Evolutionary conservation across 2,113 vertebrate genomes (phyloP), one percentile per base, ranked within the genome.

Genomic region (Raja brachyura): DNA sequence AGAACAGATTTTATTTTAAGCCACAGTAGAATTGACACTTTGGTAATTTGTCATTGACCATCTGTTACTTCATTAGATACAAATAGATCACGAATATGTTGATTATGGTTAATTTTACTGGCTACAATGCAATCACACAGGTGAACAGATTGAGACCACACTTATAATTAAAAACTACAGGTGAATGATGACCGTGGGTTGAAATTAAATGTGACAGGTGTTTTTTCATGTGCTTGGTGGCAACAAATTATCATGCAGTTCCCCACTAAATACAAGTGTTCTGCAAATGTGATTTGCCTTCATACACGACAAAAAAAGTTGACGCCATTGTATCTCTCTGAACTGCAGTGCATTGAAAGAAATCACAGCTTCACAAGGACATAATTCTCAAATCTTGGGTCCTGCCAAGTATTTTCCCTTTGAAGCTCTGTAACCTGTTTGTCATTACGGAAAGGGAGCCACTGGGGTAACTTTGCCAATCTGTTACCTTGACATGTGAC

Each of bases 171-270:
- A 68, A 90, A 90, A 66, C 63, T 90, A 20, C 16, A 39, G 16
- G 14, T 90, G 59, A 90, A 39, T 20, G n/a, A 16, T 33, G 63
- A 70, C 2, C 31, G 33, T 68, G 63, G 28, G 56, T 63, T 20
- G 78, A 81, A 81, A 81, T 85, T 85, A 59, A 85, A 85, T 59
- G 59, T 85, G 81, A 59, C 25, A 28, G 54, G 54, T 54, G 56
- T 11, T 59, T 10, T 59, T 22, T 31, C 61, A 9, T 31, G 31
- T 90, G 86, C 31, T 31, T 39, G n/a, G 4, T 68, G 31, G 7
- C 14, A 90, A 70, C 25, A 11, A 63, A 90, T 90, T 33, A 90
- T 90, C 1, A 68, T 48, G 39, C 33, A 54, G 63, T 70, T 90
- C 16, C n/a, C 63, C 63, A 20, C 11, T 68, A 90, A 90, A 31